Evolutionary conservation across 2,888 invertebrate species (phyloP).

Genomic region (Drepana falcataria): DNA sequence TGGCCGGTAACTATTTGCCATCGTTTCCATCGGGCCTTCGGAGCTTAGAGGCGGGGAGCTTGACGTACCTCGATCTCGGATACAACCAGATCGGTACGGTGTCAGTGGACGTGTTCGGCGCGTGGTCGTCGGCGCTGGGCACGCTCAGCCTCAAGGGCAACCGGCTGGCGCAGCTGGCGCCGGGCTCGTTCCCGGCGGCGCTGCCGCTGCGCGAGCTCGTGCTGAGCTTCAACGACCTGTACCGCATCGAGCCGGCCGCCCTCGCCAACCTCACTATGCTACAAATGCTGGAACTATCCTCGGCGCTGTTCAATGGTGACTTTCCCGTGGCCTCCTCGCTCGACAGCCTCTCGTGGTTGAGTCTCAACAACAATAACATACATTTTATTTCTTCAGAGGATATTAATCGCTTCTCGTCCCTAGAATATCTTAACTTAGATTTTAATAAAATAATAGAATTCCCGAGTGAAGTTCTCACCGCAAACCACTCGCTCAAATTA

Average conservation of each 20-base stretch:
- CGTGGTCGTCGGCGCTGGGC: constrained; percentile 85
- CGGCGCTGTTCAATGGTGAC: constrained; percentile 84
- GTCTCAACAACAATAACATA: constrained; percentile 90
- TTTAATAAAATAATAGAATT: constrained; percentile 86
- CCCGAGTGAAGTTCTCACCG: constrained; percentile 68
- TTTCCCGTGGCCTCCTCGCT: constrained; percentile 83
- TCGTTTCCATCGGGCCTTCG: constrained; percentile 81
- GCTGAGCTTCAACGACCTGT: constrained; percentile 90
- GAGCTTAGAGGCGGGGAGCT: constrained; percentile 80
- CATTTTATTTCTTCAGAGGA: constrained; percentile 78
- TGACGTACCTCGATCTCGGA: constrained; percentile 85
- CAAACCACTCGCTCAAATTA: constrained; percentile 79
- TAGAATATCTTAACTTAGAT: constrained; percentile 89
- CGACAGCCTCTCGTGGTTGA: constrained; percentile 85
- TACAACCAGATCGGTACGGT: constrained; percentile 87
- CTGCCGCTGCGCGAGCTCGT: constrained; percentile 88
- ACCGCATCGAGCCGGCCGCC: constrained; percentile 81
- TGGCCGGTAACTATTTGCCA: constrained; percentile 85
- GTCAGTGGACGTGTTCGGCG: constrained; percentile 81
- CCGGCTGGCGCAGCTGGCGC: constrained; percentile 81
- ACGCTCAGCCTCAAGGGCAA: constrained; percentile 89
- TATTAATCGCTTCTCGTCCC: constrained; percentile 80
- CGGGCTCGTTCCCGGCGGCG: constrained; percentile 82
- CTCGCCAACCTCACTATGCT: constrained; percentile 84
- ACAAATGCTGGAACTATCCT: constrained; percentile 88